Percentiles rank a stretch among this genome's conserved stretches.
Conservation (phyloP, 1,140 invertebrate species). For the Ptiloglossa arizonensis region DNA sequence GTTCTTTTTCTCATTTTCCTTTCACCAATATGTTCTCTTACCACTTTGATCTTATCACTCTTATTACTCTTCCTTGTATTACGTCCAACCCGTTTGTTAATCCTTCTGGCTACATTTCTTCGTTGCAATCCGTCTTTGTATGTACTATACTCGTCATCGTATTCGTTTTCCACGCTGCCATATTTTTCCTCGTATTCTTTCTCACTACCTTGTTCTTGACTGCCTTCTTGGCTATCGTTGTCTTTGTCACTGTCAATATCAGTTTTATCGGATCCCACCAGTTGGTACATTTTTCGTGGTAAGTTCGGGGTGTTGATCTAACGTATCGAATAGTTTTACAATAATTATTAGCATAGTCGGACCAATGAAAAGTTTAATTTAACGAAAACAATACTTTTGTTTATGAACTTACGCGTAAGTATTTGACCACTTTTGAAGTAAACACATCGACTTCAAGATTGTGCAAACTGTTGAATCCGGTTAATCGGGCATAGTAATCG, state of each 20-base stretch:
- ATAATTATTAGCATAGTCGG: neutral
- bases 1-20: neutral
- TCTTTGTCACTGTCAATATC: neutral
- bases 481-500: slow-evolving; percentile 56
- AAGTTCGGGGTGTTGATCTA: slow-evolving; percentile 24
- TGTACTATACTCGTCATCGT: neutral
- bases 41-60: neutral
- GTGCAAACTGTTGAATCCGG: slow-evolving; percentile 50
- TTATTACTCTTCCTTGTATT: too few species aligned
- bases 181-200: neutral
- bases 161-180: neutral
- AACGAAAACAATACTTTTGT: neutral
- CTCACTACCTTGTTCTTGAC: slow-evolving; percentile 24
- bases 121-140: neutral
- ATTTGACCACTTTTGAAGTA: neutral
- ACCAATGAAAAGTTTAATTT: too few species aligned
- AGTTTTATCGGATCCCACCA: neutral
- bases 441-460: neutral
- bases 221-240: slow-evolving; percentile 17
- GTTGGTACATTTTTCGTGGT: neutral
- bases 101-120: neutral
- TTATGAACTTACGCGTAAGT: slow-evolving; percentile 2
- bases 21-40: neutral
- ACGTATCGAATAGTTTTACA: neutral
- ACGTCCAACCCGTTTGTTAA: neutral